These are phyloP conservation scores for Danio albolineatus DNA, from an alignment of 2,797 vertebrate genomes.

Conservation along the genomic window DNA sequence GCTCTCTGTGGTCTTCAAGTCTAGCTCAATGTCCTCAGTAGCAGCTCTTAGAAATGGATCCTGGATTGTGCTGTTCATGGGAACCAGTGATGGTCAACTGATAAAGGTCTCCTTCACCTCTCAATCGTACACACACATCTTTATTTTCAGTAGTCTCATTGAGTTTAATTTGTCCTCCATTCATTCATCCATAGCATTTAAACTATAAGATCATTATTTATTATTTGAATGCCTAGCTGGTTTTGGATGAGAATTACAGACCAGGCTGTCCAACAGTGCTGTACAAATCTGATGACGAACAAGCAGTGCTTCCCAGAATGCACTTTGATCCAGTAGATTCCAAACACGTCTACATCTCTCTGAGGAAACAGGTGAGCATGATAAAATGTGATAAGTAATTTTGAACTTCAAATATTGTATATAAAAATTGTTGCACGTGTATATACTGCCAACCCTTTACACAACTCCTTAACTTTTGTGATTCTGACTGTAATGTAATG, in stretches of 20 bases:
- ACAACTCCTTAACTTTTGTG: too few species aligned
- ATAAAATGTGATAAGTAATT: too few species aligned
- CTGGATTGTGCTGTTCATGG: slow-evolving; percentile 76
- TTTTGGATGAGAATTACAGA: slow-evolving; percentile 66
- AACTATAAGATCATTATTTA: too few species aligned
- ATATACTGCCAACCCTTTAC: too few species aligned
- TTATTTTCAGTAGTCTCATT: slow-evolving; percentile 59
- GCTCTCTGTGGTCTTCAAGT: slow-evolving; percentile 60
- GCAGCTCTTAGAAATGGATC: slow-evolving; percentile 64
- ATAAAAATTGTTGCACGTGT: too few species aligned
- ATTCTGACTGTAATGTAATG: too few species aligned
- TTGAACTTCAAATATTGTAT: too few species aligned
- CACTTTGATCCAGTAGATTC: slow-evolving; percentile 68
- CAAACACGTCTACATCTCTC: slow-evolving; percentile 68
- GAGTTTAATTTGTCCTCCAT: too few species aligned
- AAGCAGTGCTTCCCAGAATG: slow-evolving; percentile 67
- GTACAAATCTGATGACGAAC: slow-evolving; percentile 66
- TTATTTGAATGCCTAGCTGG: slow-evolving; percentile 39
- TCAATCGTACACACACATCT: neutral
- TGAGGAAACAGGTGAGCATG: slow-evolving; percentile 69
- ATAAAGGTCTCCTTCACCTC: slow-evolving; percentile 69
- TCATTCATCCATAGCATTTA: too few species aligned
- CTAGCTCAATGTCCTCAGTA: slow-evolving; percentile 73
- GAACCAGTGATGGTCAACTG: slow-evolving; percentile 77
- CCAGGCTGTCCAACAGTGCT: slow-evolving; percentile 69